Conservation (phyloP, 2,888 invertebrate genomes). For the Xanthorhoe designata region DNA sequence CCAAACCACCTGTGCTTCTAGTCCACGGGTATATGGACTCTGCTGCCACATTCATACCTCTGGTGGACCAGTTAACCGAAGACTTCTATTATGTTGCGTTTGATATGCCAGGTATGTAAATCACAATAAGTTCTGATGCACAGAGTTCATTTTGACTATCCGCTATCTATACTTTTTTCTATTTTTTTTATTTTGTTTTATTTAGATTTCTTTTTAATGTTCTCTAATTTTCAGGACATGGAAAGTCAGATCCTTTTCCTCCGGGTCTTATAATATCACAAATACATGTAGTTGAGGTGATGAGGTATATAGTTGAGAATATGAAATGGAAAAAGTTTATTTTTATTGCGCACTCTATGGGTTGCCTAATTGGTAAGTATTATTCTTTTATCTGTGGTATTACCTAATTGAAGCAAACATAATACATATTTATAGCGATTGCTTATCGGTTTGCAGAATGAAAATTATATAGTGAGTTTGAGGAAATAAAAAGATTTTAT, state of each 20-base stretch:
- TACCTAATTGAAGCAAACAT: not conserved
- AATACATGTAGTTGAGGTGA: conserved; percentile 43
- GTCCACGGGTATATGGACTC: conserved; percentile 86
- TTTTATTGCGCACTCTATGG: conserved; percentile 63
- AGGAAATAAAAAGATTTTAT: conserved; percentile 2
- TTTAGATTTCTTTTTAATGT: not conserved
- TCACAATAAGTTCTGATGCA: not conserved
- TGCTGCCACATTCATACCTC: conserved; percentile 81
- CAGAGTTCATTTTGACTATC: not conserved
- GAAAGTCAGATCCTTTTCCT: conserved; percentile 82
- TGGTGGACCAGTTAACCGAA: conserved; percentile 78
- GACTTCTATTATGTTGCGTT: conserved; percentile 55
- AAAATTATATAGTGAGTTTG: too few relatives aligned
- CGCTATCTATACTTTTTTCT: too few relatives aligned
- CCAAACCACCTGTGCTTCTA: conserved; percentile 73
- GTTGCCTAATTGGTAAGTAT: conserved; percentile 50
- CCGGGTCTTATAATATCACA: conserved; percentile 49
- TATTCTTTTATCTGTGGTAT: too few relatives aligned
- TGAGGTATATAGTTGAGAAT: conserved; percentile 51
- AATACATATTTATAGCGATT: too few relatives aligned
- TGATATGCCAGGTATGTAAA: conserved; percentile 76
- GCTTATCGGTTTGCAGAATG: too few relatives aligned
- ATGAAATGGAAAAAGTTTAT: conserved; percentile 60
- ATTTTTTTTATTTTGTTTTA: too few relatives aligned
- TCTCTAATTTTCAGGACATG: conserved; percentile 80